These are phyloP conservation scores for Drosophila austrosaltans DNA, from an alignment of 2,888 invertebrate species.

Conservation along the genomic window DNA sequence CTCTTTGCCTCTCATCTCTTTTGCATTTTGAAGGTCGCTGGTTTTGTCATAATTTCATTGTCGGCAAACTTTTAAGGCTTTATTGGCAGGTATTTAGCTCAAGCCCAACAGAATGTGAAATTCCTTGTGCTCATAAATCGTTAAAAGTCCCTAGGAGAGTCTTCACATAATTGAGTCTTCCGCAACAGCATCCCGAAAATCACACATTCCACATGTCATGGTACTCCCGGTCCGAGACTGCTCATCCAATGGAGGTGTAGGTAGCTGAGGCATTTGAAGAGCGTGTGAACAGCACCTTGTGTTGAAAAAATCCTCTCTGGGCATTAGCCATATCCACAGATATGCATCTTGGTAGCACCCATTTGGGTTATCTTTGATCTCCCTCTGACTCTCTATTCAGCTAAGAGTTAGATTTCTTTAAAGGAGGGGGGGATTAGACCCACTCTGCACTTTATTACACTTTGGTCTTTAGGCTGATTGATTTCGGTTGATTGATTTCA, in stretches of 20 bases:
- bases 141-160: constrained; percentile 35
- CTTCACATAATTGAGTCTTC: constrained; percentile 75
- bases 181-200: constrained; percentile 46
- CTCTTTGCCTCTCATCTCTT: constrained; percentile 52
- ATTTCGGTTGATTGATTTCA: constrained; percentile 66
- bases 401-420: constrained; percentile 35
- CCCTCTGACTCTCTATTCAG: constrained; percentile 45
- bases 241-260: neutral
- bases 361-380: constrained; percentile 40
- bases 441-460: constrained; percentile 36
- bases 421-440: constrained; percentile 37
- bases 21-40: constrained; percentile 74
- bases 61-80: constrained; percentile 66
- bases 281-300: constrained; percentile 75
- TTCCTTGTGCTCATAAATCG: constrained; percentile 74
- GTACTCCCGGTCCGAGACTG: constrained; percentile 19
- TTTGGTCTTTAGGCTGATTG: constrained; percentile 38
- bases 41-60: constrained; percentile 65
- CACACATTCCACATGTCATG: constrained; percentile 71
- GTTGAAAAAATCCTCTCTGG: constrained; percentile 45
- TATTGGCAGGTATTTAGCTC: constrained; percentile 76
- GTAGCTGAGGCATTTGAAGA: constrained; percentile 60
- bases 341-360: constrained; percentile 66
- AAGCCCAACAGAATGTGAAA: constrained; percentile 55
- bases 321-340: constrained; percentile 48